Base-by-base conservation (phyloP, 2,113 vertebrate species). In the Lepisosteus osseus region DNA sequence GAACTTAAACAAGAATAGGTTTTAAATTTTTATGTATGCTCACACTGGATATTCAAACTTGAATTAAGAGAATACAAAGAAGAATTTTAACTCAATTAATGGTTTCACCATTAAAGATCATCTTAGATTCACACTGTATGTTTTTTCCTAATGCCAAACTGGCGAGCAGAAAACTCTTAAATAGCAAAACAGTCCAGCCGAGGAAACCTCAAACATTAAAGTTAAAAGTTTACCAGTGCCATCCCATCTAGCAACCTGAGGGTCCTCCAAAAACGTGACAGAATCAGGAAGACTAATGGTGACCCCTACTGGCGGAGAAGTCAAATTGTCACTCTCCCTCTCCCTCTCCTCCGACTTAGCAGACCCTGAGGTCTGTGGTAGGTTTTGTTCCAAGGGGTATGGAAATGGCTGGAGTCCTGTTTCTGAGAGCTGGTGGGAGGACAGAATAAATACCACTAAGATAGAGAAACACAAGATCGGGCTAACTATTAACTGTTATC, bases 211-310 rank as follows among this genome's bases (percentile, higher is more conserved):
- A 11, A 3, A 14, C 2, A 70, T 2, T 11, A 0, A 64, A 13
- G 6, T 45, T 3, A n/a, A 17, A 55, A 29, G 54, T 5, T 17
- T 84, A 98, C 95, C 91, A 86, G 80, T 63, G 71, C 84, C 56
- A 74, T 97, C 93, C 96, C 96, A 98, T 65, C 86, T 80, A 47
- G 90, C 94, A 59, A 96, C 80, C 54, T 82, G n/a, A 1, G 96
- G 96, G 0, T 89, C 71, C 75, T 93, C 75, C 73, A 96, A 89
- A 79, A 95, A 95, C 3, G 93, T 29, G 0, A 94, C 90, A 0
- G 61, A 69, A 0, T 92, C 73, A 0, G 92, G 84, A 13, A 96
- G 77, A 0, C 47, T 51, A 4, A 98, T 78, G 0, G 80, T 90
- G 73, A 95, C 81, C 13, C 85, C 86, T 8, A 96, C 59, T 7